phyloP scores from a whole-genome alignment of 2,113 vertebrate species.

The Nothoprocta perdicaria region DNA sequence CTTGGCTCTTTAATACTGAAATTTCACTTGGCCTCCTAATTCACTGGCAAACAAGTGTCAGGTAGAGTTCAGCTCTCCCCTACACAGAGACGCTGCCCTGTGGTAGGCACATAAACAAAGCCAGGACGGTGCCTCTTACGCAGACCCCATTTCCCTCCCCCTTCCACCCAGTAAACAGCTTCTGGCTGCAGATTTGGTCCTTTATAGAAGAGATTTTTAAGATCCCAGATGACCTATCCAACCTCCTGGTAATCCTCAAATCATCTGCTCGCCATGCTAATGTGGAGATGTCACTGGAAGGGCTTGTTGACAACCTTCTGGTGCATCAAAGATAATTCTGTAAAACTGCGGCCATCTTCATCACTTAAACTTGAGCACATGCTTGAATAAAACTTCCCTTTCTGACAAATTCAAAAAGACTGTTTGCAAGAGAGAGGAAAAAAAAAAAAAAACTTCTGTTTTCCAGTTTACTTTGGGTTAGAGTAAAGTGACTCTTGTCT shows the following conservation, averaged over 20 bases:
- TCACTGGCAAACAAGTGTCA: neutral
- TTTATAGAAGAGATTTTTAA: slow-evolving; percentile 57
- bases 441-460: slow-evolving; percentile 1
- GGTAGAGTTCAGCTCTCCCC: neutral
- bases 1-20: neutral
- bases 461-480: neutral
- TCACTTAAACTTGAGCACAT: neutral
- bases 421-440: slow-evolving; percentile 2
- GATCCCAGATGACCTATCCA: slow-evolving; percentile 66
- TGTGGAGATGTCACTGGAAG: slow-evolving; percentile 51
- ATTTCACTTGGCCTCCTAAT: neutral
- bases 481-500: neutral
- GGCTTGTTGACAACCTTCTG: slow-evolving; percentile 68
- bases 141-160: neutral
- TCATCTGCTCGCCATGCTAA: slow-evolving; percentile 42
- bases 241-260: slow-evolving; percentile 68
- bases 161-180: slow-evolving; percentile 55
- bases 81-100: neutral
- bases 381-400: neutral
- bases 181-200: slow-evolving; percentile 59
- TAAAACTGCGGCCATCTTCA: slow-evolving; percentile 22
- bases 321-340: slow-evolving; percentile 48
- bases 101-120: neutral
- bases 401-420: neutral
- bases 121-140: neutral